These are phyloP conservation scores for Diploptera punctata DNA, from an alignment of 2,888 invertebrate species.

Conservation along the genomic window DNA sequence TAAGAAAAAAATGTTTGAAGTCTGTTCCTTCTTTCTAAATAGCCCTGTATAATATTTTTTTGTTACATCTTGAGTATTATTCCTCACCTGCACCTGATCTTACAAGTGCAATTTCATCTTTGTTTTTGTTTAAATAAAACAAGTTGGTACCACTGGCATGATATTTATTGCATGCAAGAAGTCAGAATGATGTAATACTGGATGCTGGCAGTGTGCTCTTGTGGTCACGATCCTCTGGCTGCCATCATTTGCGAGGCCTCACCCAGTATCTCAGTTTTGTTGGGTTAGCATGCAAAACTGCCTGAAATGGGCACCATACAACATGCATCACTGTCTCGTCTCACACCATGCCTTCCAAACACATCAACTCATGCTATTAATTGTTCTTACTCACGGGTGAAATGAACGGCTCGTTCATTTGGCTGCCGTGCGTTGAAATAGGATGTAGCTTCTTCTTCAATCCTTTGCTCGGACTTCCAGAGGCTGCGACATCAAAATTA, in stretches of 20 bases:
- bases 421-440: neutral
- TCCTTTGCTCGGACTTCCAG: conserved; percentile 51
- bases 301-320: conserved; percentile 29
- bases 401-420: conserved; percentile 24
- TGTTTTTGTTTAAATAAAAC: too few species aligned
- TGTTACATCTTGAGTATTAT: too few species aligned
- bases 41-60: too few species aligned
- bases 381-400: conserved; percentile 35
- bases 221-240: neutral
- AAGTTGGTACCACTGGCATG: too few species aligned
- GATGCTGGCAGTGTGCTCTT: neutral
- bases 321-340: neutral
- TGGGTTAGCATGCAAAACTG: conserved; percentile 32
- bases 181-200: neutral
- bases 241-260: conserved; percentile 34
- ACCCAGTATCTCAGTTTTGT: conserved; percentile 34
- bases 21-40: too few species aligned
- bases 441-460: conserved; percentile 49
- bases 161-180: too few species aligned
- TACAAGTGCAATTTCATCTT: too few species aligned
- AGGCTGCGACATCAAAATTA: conserved; percentile 47
- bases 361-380: neutral
- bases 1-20: too few species aligned
- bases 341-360: conserved; percentile 12
- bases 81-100: too few species aligned